phyloP scores from a whole-genome alignment of 2,888 invertebrate species.

The Drosophila crucigera region DNA sequence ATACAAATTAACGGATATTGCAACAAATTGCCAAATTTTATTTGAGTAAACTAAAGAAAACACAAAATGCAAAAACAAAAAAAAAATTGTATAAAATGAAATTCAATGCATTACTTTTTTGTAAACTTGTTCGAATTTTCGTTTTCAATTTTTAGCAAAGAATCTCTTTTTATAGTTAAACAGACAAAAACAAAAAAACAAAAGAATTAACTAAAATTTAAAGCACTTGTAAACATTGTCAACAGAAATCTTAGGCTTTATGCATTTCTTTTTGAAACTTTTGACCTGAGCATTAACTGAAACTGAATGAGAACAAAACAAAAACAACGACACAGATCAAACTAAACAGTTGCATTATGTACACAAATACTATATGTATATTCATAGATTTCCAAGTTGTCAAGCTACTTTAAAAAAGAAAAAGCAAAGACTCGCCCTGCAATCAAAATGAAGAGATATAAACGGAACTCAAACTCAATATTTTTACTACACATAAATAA shows the following conservation, averaged over 20 bases:
- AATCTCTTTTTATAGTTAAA: conserved; percentile 57
- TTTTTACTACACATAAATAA: conserved; percentile 45
- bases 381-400: conserved; percentile 21
- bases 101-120: conserved; percentile 49
- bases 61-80: conserved; percentile 31
- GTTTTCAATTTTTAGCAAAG: conserved; percentile 32
- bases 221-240: conserved; percentile 72
- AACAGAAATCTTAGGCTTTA: conserved; percentile 34
- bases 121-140: conserved; percentile 34
- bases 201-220: conserved; percentile 12
- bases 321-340: conserved; percentile 18
- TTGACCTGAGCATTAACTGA: conserved; percentile 40
- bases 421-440: conserved; percentile 37
- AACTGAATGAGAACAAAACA: conserved; percentile 7
- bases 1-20: conserved; percentile 61
- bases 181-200: not conserved
- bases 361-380: conserved; percentile 7
- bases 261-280: conserved; percentile 34
- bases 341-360: conserved; percentile 20
- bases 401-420: conserved; percentile 6
- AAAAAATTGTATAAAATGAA: conserved; percentile 14
- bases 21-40: conserved; percentile 82
- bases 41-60: conserved; percentile 39
- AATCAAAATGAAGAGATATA: conserved; percentile 48
- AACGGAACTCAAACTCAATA: conserved; percentile 52